These are phyloP conservation scores for Lasioglossum albipes DNA, from an alignment of 1,140 invertebrate species.

Conservation along the genomic window DNA sequence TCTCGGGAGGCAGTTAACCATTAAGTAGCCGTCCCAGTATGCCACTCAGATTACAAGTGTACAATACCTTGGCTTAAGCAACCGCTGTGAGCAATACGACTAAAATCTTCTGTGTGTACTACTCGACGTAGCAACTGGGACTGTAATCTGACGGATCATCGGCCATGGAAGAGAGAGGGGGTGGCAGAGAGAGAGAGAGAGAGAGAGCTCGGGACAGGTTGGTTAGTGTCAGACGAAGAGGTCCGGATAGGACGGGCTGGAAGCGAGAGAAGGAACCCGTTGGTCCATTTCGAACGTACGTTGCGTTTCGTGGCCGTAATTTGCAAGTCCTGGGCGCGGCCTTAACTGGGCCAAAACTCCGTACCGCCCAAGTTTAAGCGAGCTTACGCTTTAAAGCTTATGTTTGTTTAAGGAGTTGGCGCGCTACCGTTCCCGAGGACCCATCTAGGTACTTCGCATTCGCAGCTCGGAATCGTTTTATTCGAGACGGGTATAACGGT, in stretches of 20 bases:
- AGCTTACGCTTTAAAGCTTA: conserved; percentile 66
- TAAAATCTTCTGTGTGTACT: conserved; percentile 37
- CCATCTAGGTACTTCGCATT: conserved; percentile 23
- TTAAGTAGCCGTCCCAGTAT: conserved; percentile 35
- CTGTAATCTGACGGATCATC: conserved; percentile 52
- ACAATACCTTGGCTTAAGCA: conserved; percentile 44
- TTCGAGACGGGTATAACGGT: not conserved
- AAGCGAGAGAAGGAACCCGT: conserved; percentile 14
- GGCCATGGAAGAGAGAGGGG: conserved; percentile 23
- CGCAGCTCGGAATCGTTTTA: conserved; percentile 19
- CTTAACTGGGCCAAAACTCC: conserved; percentile 66
- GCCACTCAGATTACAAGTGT: conserved; percentile 56
- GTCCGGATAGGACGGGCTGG: not conserved
- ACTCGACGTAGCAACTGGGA: conserved; percentile 36
- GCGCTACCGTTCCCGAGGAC: conserved; percentile 45
- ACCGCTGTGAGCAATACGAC: conserved; percentile 38
- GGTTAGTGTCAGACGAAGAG: not conserved
- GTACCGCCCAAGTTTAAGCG: conserved; percentile 64
- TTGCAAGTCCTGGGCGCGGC: conserved; percentile 62
- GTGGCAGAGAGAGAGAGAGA: not conserved
- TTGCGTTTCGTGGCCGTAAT: conserved; percentile 62
- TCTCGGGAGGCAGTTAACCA: not conserved
- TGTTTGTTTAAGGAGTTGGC: conserved; percentile 69
- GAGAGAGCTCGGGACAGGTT: not conserved
- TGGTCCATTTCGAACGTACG: conserved; percentile 61